Evolutionary conservation across 2,888 invertebrate genomes (phyloP).

Genomic region (Agriopis marginaria): DNA sequence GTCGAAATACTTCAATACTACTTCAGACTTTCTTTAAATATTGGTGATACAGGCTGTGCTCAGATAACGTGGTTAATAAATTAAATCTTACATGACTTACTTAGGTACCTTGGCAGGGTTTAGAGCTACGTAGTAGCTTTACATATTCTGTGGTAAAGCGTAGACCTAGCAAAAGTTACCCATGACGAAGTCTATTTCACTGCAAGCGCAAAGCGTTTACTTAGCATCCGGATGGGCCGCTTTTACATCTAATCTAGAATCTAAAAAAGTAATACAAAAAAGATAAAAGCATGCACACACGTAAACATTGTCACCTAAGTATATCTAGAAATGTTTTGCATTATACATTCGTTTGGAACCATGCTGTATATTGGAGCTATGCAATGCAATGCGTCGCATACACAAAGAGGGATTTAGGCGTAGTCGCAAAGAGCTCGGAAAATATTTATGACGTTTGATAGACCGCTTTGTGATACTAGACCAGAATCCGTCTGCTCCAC

Average conservation of each 20-base stretch:
- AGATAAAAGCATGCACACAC: no score
- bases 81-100: no score
- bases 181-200: no score
- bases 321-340: constrained; percentile 26
- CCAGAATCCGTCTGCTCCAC: constrained; percentile 34
- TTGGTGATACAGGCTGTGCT: constrained; percentile 60
- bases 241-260: no score
- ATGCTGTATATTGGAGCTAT: constrained; percentile 59
- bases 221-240: no score
- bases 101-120: no score
- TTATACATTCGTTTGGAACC: constrained; percentile 41
- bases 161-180: no score
- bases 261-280: no score
- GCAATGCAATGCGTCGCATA: constrained; percentile 63
- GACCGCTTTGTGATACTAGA: constrained; percentile 71
- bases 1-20: constrained; percentile 71
- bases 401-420: constrained; percentile 74
- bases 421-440: constrained; percentile 68
- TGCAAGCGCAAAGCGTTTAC: no score
- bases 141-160: no score
- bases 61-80: background rate
- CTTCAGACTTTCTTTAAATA: constrained; percentile 67
- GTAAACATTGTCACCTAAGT: no score
- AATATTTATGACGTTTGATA: constrained; percentile 83
- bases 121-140: no score